Evolutionary conservation across 2,797 vertebrate genomes (phyloP), one percentile per base, ranked within the genome.

Genomic region (Helicolenus hilgendorfi): DNA sequence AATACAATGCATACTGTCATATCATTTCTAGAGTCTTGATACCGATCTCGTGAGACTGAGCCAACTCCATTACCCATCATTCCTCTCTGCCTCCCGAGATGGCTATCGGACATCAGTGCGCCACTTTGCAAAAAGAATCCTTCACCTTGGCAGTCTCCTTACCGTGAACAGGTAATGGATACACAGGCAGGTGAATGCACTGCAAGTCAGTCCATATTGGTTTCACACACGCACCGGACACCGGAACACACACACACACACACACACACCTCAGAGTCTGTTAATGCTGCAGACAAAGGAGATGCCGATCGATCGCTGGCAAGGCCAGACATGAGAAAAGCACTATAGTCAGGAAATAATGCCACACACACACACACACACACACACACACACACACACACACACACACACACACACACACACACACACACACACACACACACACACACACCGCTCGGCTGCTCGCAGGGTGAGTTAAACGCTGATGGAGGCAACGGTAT

Each of bases 281-380:
- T 95, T 95, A 94, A 96, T 93, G 93, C 82, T 92, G 89, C 92
- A 95, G 93, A 96, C 91, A 95, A 94, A 94, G 79, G 89, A 92
- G 93, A 89, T 83, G 92, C 81, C 85, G 11, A 95, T 94, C 92
- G 89, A 96, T 96, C 2, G 64, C 79, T 93, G 86, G 91, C 93
- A 95, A 93, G 91, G 90, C 93, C 92, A 87, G 82, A 88, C 92
- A 86, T 81, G 80, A 90, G 89, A 91, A 89, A 92, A 93, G 89
- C 87, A 81, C 89, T 88, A 84, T 85, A 89, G 93, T 94, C 92
- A 94, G 91, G 88, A 92, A 93, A 86, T 88, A 85, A 94, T 83
- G 67, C 72, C 72, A 20, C 81, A 64, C 84, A 18, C 72, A 70
- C 78, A 45, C 49, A 38, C 55, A 45, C 68, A 35, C 72, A 59